Conservation (phyloP, 2,888 invertebrate genomes). For the Drosophila prolongata region DNA sequence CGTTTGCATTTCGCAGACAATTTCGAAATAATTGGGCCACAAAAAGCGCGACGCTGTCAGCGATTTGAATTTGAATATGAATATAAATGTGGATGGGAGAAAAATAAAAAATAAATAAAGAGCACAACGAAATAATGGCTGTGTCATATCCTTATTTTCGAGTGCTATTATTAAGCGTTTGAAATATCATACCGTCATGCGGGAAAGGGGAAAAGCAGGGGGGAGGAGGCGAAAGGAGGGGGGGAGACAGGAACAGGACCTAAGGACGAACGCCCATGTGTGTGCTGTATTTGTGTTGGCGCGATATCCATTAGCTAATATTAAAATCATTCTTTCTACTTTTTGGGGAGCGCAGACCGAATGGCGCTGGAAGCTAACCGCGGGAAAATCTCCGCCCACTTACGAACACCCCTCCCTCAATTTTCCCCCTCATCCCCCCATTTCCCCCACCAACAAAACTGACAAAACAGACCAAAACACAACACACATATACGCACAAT, state of each 20-base stretch:
- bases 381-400: constrained; percentile 18
- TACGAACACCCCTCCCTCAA: not conserved
- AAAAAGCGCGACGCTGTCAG: constrained; percentile 49
- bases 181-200: constrained; percentile 78
- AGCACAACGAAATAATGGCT: constrained; percentile 68
- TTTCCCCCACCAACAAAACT: constrained; percentile 3
- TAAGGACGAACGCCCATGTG: constrained; percentile 26
- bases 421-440: constrained; percentile 29
- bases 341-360: constrained; percentile 18
- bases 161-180: constrained; percentile 79
- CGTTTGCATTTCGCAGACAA: constrained; percentile 71
- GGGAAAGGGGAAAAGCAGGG: constrained; percentile 58
- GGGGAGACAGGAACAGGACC: constrained; percentile 13
- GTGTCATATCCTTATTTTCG: constrained; percentile 72
- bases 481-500: constrained; percentile 34
- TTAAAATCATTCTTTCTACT: constrained; percentile 72
- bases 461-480: constrained; percentile 26
- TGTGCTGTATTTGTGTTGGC: constrained; percentile 59
- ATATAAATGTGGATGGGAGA: constrained; percentile 13
- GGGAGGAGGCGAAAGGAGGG: not conserved
- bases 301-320: constrained; percentile 79
- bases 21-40: constrained; percentile 73
- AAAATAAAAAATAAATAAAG: constrained; percentile 61
- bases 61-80: constrained; percentile 33
- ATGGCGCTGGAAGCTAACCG: constrained; percentile 56